A percentile compares a stretch with the other conserved stretches of the same genome.
These are phyloP conservation scores for Lamprologus ornatipinnis DNA, from an alignment of 2,113 vertebrate species.

Conservation along the genomic window DNA sequence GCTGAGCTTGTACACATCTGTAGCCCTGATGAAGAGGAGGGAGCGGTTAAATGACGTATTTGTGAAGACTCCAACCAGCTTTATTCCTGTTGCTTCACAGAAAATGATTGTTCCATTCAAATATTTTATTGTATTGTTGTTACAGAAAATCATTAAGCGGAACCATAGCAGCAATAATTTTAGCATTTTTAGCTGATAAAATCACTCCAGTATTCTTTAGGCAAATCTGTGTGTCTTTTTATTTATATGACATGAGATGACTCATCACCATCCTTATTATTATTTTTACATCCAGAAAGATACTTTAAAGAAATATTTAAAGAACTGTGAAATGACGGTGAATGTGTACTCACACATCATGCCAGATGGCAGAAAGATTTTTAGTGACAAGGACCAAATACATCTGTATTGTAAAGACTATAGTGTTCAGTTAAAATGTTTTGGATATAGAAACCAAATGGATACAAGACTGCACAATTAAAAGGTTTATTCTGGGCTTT, in stretches of 20 bases:
- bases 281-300: not conserved
- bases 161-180: not conserved
- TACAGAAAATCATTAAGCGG: not conserved
- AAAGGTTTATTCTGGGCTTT: not conserved
- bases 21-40: conserved; percentile 39
- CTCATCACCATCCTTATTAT: not conserved
- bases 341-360: not conserved
- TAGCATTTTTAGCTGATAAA: not conserved
- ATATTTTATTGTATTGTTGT: not conserved
- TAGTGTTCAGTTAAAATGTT: not conserved
- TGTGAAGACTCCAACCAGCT: not conserved
- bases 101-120: not conserved
- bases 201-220: not conserved
- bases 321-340: not conserved
- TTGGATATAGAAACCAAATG: not conserved
- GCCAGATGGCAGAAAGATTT: not conserved
- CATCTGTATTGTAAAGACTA: not conserved
- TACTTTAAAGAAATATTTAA: not conserved
- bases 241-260: not conserved
- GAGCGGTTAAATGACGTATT: not conserved
- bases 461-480: not conserved
- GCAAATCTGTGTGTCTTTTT: not conserved
- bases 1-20: conserved; percentile 27
- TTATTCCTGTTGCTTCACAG: not conserved
- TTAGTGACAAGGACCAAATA: not conserved